Evolutionary conservation across 2,113 vertebrate species (phyloP), one percentile per base, ranked within the genome.

Genomic region (Odocoileus virginianus): DNA sequence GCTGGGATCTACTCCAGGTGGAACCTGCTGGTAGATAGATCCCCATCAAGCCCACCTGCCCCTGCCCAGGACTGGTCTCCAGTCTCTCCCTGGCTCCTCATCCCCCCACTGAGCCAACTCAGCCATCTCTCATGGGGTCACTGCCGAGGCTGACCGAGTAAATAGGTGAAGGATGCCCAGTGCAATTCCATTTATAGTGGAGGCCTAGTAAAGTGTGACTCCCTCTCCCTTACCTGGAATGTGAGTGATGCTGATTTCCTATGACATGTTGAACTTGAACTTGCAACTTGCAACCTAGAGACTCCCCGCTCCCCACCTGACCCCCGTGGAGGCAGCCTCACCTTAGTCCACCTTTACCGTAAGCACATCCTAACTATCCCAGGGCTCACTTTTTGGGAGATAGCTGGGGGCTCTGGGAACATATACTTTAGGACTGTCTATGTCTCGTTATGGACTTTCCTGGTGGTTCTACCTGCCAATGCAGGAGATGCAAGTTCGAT

Each of bases 121-220:
- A n/a, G 52, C 33, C 1, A 0, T 36, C 14, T 30, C 3, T 64
- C 4, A 8, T 6, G 21, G 16, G 25, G 12, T 1, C 0, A 4
- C 25, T 60, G 40, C 14, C 25, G 9, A 52, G 40, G 45, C 2
- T 0, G 14, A 25, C 16, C 0, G 2, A 52, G 45, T 6, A 17
- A 36, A 54, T n/a, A 5, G 0, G 5, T 7, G 47, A 19, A 52
- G n/a, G n/a, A 5, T 0, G 36, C 25, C 30, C 36, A 23, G 11
- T 4, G 7, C 0, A 11, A 10, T 23, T 11, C 71, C 7, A 5
- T 30, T 33, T 4, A 0, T 13, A 1, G 16, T 2, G 11, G n/a
- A 23, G 0, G 0, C 71, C 4, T 19, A 5, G 17, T 21, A 10
- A 67, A 12, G 4, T 21, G 5, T 14, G 67, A 52, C 28, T 74